Evolutionary conservation across 2,888 invertebrate species (phyloP).

Genomic region (Pecten maximus): DNA sequence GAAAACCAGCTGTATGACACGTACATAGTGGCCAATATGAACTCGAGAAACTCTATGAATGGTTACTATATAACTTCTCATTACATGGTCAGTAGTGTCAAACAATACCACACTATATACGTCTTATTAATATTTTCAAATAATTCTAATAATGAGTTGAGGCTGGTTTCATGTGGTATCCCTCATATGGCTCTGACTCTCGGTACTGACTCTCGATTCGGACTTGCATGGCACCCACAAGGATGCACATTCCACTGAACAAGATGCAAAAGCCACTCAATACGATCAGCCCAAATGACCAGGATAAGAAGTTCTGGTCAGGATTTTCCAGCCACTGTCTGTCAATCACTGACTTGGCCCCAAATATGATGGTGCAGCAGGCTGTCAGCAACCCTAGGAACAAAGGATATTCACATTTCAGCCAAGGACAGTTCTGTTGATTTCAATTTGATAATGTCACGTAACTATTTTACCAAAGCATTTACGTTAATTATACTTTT

Average conservation of each 20-base stretch:
- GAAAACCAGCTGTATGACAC: no score
- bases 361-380: slow-evolving; percentile 89
- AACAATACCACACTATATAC: no score
- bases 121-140: no score
- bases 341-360: slow-evolving; percentile 88
- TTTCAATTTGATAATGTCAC: no score
- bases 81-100: no score
- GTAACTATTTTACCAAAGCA: no score
- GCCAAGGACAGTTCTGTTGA: no score
- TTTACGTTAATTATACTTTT: no score
- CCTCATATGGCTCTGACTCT: slow-evolving; percentile 38
- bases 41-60: no score
- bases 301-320: slow-evolving; percentile 96
- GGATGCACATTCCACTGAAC: slow-evolving; percentile 74
- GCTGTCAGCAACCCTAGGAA: slow-evolving; percentile 89
- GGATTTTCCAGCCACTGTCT: slow-evolving; percentile 94
- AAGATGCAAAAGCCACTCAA: slow-evolving; percentile 84
- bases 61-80: no score
- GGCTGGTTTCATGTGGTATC: slow-evolving; percentile 26
- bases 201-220: slow-evolving; percentile 43
- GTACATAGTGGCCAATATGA: no score
- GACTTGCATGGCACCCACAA: slow-evolving; percentile 58
- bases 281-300: slow-evolving; percentile 95
- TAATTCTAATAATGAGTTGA: slow-evolving; percentile 37
- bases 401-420: background rate